Evolutionary conservation across 1,140 invertebrate species (phyloP), one percentile per base, ranked within the genome.

Genomic region (Lucilia sericata): DNA sequence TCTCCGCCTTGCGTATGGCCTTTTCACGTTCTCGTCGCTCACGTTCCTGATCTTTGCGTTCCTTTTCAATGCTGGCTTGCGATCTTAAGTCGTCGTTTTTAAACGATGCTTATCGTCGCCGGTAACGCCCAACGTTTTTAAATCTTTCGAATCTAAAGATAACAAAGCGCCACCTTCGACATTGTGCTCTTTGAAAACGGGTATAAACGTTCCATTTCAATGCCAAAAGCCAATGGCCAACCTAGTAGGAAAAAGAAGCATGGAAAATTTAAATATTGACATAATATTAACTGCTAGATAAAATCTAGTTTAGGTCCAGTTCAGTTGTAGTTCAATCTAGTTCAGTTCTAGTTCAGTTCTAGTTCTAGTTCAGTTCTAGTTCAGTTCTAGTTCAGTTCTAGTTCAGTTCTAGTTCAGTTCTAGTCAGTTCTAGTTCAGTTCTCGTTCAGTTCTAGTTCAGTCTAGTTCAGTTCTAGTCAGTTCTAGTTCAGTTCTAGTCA

Each of bases 71-170:
- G 84, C 94, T 94, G 21, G 93, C 91, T 95, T 94, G 55, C 98
- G 92, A 88, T 98, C 97, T 92, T 98, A 74, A 98, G 93, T 88
- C 97, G 97, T 74, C 97, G 94, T 91, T 98, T n/a, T 98, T 85
- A 98, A 92, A 84, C 95, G 93, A 84, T 94, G 93, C 86, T 97
- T 96, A 89, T 98, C 96, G 74, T 97, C 96, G 8, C 94, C 94
- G 75, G 92, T 93, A 47, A 98, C 94, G 34, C 96, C 96, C 55
- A 98, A 92, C 84, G 94, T 93, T 93, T 99, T 99, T 55, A 99
- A 93, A 91, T 97, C 96, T 21, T 96, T 94, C 1, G 96, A 96
- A 87, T 97, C 97, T 36, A 99, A 92, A 84, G 95, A 93, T 34
- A 98, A 90, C 25, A 99, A 92, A 75, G 95, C 94, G 30, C 94